These are phyloP conservation scores for Chunga burmeisteri DNA, from an alignment of 2,113 vertebrate genomes.

Conservation along the genomic window DNA sequence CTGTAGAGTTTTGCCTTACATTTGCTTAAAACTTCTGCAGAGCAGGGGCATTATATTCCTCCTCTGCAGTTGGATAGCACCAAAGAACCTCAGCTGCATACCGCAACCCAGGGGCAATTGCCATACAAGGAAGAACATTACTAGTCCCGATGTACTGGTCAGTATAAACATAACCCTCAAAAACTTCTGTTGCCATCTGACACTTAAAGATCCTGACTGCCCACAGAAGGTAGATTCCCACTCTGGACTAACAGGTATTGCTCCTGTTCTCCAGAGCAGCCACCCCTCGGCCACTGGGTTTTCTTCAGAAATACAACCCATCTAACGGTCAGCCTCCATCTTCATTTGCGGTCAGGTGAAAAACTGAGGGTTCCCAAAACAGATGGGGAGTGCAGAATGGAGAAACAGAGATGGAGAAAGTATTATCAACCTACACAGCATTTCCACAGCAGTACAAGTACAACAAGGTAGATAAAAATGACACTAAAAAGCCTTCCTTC, in stretches of 20 bases:
- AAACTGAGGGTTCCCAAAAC: background rate
- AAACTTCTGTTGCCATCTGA: background rate
- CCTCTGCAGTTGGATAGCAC: background rate
- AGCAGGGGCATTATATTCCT: background rate
- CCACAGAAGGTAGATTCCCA: background rate
- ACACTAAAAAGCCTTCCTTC: background rate
- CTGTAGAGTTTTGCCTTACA: background rate
- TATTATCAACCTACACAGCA: background rate
- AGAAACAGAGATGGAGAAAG: background rate
- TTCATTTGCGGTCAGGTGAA: background rate
- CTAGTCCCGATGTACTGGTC: fast-evolving
- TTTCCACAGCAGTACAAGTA: background rate
- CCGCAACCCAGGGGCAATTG: background rate
- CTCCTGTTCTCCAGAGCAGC: background rate
- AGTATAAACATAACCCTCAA: background rate
- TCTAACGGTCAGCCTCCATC: background rate
- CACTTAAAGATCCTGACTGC: background rate
- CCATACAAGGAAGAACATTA: fast-evolving
- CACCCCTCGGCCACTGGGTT: background rate
- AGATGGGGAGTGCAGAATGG: background rate
- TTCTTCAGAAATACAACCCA: background rate
- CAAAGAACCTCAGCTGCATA: background rate
- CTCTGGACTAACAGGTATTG: background rate
- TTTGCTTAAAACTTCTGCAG: background rate
- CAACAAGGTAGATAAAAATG: background rate